Evolutionary conservation across 2,797 vertebrate genomes (phyloP), one percentile per base, ranked within the genome.

Genomic region (Pteropus rufus): DNA sequence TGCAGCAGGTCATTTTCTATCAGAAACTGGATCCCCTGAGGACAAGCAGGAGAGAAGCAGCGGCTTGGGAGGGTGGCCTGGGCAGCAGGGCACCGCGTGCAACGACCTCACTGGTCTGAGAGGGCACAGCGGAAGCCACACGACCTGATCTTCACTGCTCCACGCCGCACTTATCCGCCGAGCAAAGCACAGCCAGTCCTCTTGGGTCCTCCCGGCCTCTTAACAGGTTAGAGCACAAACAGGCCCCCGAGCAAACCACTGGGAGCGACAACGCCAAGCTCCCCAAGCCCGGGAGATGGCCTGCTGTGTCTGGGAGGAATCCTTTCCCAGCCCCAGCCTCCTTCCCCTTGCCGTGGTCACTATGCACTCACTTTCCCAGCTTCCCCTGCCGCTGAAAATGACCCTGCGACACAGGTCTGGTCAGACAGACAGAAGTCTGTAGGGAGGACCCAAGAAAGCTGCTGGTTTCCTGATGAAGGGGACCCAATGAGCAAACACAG

Each of bases 1-100:
- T 99, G 99, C 72, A 99, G 98, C 97, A 99, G 99, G 98, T 99
- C 99, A 5, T 99, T 99, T 98, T 99, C 99, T 98, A 99, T 98
- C 95, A 99, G 99, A 97, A 99, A 99, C 98, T 99, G 99, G 97
- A 99, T 99, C 93, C 99, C 99, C 99, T 99, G 96, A 97, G 91
- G 83, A 96, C 31, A 58, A 95, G 94, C 73, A 67, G 1, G 91
- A 92, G 70, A 96, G 9, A 58, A 95, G 92, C 96, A 70, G 24
- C 2, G 49, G 72, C 56, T 92, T 49, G 95, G 58, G 41, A 79
- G 79, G 12, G 15, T 5, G 49, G 49, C 49, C 49, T 15, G 49
- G 46, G 3, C 46, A 3, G 46, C 46, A 44, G 41, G 44, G 44
- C 44, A 10, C 44, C 2, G 10, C 46, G 31, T 21, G 4, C 29